Evolutionary conservation across 2,113 vertebrate species (phyloP).

Genomic region (Mungos mungo): DNA sequence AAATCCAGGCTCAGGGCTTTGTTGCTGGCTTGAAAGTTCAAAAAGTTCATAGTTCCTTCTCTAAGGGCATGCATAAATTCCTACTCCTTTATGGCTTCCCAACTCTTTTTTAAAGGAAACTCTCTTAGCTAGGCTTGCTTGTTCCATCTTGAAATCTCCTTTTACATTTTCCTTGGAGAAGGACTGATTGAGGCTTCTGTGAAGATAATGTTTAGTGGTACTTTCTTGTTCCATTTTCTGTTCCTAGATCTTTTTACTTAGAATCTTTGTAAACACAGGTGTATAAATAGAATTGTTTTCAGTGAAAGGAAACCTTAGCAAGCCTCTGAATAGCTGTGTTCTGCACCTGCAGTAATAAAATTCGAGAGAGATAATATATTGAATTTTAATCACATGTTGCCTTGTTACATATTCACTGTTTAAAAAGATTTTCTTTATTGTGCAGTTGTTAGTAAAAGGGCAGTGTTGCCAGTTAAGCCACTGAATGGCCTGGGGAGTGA

Average conservation of each 20-base stretch:
- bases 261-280: slow-evolving; percentile 83
- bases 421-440: slow-evolving; percentile 82
- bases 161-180: not conserved
- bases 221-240: slow-evolving; percentile 53
- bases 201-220: not conserved
- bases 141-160: not conserved
- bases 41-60: not conserved
- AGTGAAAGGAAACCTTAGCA: slow-evolving; percentile 82
- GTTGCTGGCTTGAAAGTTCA: not conserved
- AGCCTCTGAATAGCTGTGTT: slow-evolving; percentile 85
- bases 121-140: not conserved
- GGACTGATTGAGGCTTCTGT: slow-evolving; percentile 11
- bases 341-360: slow-evolving; percentile 93
- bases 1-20: not conserved
- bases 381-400: slow-evolving; percentile 89
- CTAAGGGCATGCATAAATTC: not conserved
- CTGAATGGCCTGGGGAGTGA: slow-evolving; percentile 73
- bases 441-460: slow-evolving; percentile 80
- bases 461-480: slow-evolving; percentile 79
- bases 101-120: not conserved
- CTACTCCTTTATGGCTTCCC: not conserved
- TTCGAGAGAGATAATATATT: slow-evolving; percentile 79
- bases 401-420: slow-evolving; percentile 81
- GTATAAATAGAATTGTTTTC: slow-evolving; percentile 91
- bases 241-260: slow-evolving; percentile 31